Evolutionary conservation across 2,113 vertebrate genomes (phyloP).

Genomic region (Periophthalmodon schlosseri): DNA sequence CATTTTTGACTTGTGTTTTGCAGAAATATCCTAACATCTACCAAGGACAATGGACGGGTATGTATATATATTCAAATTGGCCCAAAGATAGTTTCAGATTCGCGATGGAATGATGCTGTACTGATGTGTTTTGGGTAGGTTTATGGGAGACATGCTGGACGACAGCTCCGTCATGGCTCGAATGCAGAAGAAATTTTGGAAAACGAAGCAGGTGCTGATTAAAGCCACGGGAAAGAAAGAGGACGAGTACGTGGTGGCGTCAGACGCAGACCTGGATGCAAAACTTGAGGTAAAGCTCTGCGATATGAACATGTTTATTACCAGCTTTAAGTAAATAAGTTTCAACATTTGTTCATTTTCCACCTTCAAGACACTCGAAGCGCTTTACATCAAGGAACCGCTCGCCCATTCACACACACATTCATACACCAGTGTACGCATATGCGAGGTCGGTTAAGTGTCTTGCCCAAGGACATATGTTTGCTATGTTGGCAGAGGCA

Average conservation of each 20-base stretch:
- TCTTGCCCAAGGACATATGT: too few relatives aligned
- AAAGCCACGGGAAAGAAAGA: constrained; percentile 88
- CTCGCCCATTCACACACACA: too few relatives aligned
- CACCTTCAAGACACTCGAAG: too few relatives aligned
- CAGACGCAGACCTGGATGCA: constrained; percentile 83
- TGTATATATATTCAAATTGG: neutral
- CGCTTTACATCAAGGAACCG: too few relatives aligned
- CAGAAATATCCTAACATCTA: neutral
- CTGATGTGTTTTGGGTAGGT: constrained; percentile 47
- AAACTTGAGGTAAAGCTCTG: constrained; percentile 78
- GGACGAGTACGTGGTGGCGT: constrained; percentile 82
- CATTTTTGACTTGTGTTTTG: neutral
- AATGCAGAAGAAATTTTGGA: constrained; percentile 88
- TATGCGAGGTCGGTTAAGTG: too few relatives aligned
- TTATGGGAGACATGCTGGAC: constrained; percentile 76
- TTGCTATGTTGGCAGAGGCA: neutral
- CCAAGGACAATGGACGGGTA: neutral
- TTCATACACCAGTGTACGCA: too few relatives aligned
- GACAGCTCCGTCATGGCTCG: constrained; percentile 80
- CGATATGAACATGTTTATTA: neutral
- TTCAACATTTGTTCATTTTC: too few relatives aligned
- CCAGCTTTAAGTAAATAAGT: neutral
- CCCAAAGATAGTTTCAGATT: neutral
- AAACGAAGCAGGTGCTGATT: constrained; percentile 84
- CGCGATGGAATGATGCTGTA: neutral